A percentile compares a stretch with the other conserved stretches of the same genome.
phyloP scores from a whole-genome alignment of 2,888 invertebrate genomes.

The Oscheius sp. region DNA sequence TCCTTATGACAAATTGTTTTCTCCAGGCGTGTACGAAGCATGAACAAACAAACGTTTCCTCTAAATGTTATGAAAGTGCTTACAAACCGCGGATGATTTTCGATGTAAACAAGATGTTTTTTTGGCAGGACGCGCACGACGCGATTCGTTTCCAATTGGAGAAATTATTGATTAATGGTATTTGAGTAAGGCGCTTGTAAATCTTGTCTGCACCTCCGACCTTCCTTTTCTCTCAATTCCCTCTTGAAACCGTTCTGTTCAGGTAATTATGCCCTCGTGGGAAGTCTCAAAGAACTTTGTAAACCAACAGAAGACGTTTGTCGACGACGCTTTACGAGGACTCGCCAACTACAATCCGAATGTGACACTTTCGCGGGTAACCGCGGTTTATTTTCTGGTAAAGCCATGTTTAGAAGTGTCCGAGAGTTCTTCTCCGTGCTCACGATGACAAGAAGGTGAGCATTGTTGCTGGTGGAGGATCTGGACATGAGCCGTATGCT shows the following conservation, averaged over 20 bases:
- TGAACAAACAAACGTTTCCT: too few species aligned
- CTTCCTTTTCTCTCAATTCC: not conserved
- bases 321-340: conserved; percentile 61
- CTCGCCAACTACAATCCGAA: conserved; percentile 47
- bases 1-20: not conserved
- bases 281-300: conserved; percentile 60
- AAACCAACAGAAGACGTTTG: conserved; percentile 55
- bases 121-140: too few species aligned
- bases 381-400: not conserved
- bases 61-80: too few species aligned
- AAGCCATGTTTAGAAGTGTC: conserved; percentile 40
- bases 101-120: too few species aligned
- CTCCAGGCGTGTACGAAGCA: too few species aligned
- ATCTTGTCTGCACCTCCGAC: too few species aligned
- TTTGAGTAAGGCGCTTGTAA: too few species aligned
- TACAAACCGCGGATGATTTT: too few species aligned
- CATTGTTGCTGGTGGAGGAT: conserved; percentile 81
- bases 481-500: conserved; percentile 84
- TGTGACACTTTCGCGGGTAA: conserved; percentile 50
- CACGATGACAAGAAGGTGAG: conserved; percentile 39
- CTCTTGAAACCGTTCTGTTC: not conserved
- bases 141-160: too few species aligned
- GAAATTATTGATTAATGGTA: too few species aligned
- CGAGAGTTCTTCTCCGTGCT: conserved; percentile 39
- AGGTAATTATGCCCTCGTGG: not conserved